Conservation (phyloP, 2,797 vertebrate species). For the Takifugu rubripes region DNA sequence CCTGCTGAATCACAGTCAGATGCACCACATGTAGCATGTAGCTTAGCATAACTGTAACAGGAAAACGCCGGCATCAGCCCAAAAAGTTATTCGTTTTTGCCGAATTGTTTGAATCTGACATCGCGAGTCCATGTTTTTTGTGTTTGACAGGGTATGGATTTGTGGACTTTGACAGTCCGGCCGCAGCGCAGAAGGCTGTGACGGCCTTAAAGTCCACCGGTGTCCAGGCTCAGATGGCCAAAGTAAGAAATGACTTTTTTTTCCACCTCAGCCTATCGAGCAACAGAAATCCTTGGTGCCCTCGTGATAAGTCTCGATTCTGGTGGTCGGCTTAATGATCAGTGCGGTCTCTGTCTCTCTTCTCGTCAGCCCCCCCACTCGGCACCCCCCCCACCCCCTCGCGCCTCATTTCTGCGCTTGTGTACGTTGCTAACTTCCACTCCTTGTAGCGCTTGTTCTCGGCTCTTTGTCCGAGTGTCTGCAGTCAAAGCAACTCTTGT, state of each 20-base stretch:
- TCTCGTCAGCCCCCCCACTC: slow-evolving; percentile 7
- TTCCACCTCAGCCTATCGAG: too few species aligned
- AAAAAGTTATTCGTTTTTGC: too few species aligned
- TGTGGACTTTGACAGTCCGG: slow-evolving; percentile 93
- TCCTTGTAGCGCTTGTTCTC: slow-evolving; percentile 62
- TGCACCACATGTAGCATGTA: too few species aligned
- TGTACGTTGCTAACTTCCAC: slow-evolving; percentile 61
- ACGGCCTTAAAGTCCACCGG: slow-evolving; percentile 90
- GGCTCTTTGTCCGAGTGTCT: slow-evolving; percentile 70
- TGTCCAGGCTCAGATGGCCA: slow-evolving; percentile 96
- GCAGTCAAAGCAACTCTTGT: slow-evolving; percentile 75
- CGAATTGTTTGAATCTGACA: too few species aligned
- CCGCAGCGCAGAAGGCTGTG: slow-evolving; percentile 91
- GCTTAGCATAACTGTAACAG: too few species aligned
- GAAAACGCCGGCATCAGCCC: too few species aligned
- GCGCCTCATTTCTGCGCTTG: slow-evolving; percentile 31
- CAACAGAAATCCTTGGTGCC: too few species aligned
- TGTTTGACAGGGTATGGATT: slow-evolving; percentile 86
- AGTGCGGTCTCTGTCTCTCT: neutral
- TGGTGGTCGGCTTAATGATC: too few species aligned
- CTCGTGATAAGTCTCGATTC: too few species aligned
- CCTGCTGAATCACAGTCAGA: neutral
- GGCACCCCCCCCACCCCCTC: slow-evolving; percentile 18
- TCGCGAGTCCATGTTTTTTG: neutral
- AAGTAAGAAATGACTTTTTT: slow-evolving; percentile 74